Evolutionary conservation across 1,140 invertebrate genomes (phyloP).

Genomic region (Leptestheria dahalacensis): DNA sequence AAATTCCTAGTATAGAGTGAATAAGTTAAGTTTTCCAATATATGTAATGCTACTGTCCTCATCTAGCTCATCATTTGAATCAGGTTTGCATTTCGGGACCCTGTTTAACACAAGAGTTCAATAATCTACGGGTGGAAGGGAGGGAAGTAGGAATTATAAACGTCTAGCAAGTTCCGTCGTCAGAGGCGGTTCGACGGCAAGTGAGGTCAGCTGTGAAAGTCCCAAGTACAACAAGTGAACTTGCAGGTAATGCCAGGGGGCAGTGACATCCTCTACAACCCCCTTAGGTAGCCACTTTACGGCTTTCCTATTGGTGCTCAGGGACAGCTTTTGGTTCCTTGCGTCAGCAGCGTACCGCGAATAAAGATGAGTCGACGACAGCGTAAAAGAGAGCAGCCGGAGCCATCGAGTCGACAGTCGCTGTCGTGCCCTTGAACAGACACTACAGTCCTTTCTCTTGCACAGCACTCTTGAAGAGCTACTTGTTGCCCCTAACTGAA

Average conservation of each 20-base stretch:
- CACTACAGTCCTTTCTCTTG: neutral
- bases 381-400: neutral
- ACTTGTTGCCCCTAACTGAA: neutral
- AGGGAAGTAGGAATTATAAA: no score
- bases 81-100: no score
- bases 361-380: neutral
- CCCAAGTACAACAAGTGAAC: neutral
- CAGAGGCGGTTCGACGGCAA: neutral
- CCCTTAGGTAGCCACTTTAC: neutral
- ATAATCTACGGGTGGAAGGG: no score
- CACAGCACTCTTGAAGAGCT: neutral
- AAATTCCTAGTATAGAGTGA: no score
- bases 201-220: no score
- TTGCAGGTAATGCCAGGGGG: neutral
- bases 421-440: neutral
- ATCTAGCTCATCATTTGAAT: no score
- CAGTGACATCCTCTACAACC: neutral
- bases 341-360: neutral
- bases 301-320: neutral
- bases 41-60: no score
- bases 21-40: no score
- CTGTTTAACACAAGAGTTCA: no score
- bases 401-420: neutral
- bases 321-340: neutral
- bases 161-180: neutral